Conservation (phyloP, 2,113 vertebrate genomes). For the Lepisosteus osseus region DNA sequence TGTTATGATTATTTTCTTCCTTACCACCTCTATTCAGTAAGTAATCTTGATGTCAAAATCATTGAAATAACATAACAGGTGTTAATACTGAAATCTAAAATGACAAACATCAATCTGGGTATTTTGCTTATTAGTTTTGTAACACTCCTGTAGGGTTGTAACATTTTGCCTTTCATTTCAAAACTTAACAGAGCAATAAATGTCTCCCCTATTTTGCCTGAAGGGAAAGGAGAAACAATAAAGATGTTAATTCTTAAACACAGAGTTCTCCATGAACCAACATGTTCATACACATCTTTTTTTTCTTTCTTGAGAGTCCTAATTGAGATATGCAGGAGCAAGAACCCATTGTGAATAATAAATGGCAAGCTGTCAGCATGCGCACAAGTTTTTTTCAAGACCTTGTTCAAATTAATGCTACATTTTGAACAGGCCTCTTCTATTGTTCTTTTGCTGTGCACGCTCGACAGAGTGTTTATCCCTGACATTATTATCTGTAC, state of each 20-base stretch:
- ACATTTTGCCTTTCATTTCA: neutral
- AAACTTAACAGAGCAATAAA: neutral
- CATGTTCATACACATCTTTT: conserved; percentile 19
- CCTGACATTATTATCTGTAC: conserved; percentile 47
- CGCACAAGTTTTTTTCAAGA: conserved; percentile 18
- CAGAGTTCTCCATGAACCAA: neutral
- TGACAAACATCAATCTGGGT: too few species aligned
- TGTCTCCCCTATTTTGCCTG: neutral
- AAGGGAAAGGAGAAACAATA: neutral
- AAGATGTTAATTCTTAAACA: neutral
- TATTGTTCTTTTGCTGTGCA: conserved; percentile 40
- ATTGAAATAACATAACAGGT: too few species aligned
- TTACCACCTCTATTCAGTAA: too few species aligned
- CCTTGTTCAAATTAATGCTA: conserved; percentile 45
- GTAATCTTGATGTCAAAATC: too few species aligned
- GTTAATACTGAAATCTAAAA: too few species aligned
- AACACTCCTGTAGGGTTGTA: too few species aligned
- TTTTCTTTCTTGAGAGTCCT: conserved; percentile 16
- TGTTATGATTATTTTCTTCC: too few species aligned
- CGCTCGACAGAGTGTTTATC: conserved; percentile 37
- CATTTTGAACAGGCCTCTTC: conserved; percentile 28
- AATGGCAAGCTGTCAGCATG: conserved; percentile 25
- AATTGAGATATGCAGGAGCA: conserved; percentile 26
- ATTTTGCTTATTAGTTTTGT: too few species aligned
- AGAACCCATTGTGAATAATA: neutral